phyloP scores from a whole-genome alignment of 2,888 invertebrate genomes.

The Kryphioiulus occultus region DNA sequence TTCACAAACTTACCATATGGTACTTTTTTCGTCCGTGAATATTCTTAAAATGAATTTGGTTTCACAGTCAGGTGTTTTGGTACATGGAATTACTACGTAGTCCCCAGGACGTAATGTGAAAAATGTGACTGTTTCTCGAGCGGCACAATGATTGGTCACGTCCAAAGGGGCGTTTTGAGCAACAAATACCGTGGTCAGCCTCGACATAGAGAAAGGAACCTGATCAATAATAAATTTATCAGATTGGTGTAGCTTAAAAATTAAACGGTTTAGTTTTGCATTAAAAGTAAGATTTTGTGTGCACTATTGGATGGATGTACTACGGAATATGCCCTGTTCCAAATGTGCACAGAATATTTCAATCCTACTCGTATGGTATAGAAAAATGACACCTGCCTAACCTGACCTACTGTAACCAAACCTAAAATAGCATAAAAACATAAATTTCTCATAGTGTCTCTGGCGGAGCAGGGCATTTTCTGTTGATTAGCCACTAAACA shows the following conservation, averaged over 20 bases:
- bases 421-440: too few relatives aligned
- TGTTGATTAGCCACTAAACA: too few relatives aligned
- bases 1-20: slow-evolving; percentile 69
- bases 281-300: background rate
- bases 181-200: slow-evolving; percentile 70
- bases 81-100: slow-evolving; percentile 76
- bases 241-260: too few relatives aligned
- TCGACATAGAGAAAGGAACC: slow-evolving; percentile 69
- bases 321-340: too few relatives aligned
- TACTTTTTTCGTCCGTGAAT: slow-evolving; percentile 75
- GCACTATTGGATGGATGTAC: background rate
- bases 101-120: slow-evolving; percentile 78
- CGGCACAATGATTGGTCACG: slow-evolving; percentile 72
- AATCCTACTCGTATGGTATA: too few relatives aligned
- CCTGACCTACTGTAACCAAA: too few relatives aligned
- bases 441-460: too few relatives aligned
- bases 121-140: slow-evolving; percentile 75
- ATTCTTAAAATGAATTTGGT: slow-evolving; percentile 76
- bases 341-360: too few relatives aligned
- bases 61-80: slow-evolving; percentile 73
- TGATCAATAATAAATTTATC: slow-evolving; percentile 3
- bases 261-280: background rate
- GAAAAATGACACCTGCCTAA: too few relatives aligned
- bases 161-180: slow-evolving; percentile 72
- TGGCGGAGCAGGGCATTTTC: too few relatives aligned